Evolutionary conservation across 37 sponge, comb jelly and placozoan genomes (phyloP).

Genomic region (Aphrocallistes beatrix): DNA sequence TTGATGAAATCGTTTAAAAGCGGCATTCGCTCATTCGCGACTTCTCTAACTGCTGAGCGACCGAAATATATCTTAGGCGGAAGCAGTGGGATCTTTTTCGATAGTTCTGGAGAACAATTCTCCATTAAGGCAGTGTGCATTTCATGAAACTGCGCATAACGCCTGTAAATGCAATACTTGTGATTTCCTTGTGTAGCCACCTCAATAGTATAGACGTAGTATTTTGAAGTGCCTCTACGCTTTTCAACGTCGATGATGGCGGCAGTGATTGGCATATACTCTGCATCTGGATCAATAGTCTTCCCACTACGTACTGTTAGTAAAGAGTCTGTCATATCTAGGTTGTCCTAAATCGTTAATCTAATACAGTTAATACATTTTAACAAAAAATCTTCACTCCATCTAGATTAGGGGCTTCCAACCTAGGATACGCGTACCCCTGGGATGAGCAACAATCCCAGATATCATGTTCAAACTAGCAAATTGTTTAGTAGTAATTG

Average conservation of each 20-base stretch:
- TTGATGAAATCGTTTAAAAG: slow-evolving; percentile 45
- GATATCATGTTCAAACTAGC: too few relatives aligned
- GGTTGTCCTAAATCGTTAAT: too few relatives aligned
- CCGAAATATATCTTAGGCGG: slow-evolving; percentile 54
- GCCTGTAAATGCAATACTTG: slow-evolving; percentile 49
- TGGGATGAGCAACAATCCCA: too few relatives aligned
- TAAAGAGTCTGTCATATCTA: not conserved
- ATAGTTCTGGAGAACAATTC: slow-evolving; percentile 66
- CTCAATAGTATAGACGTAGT: slow-evolving; percentile 69
- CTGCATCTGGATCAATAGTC: not conserved
- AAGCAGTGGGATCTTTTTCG: slow-evolving; percentile 24
- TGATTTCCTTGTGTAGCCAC: slow-evolving; percentile 33
- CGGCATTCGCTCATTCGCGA: slow-evolving; percentile 62
- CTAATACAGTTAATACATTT: too few relatives aligned
- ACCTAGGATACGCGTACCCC: too few relatives aligned
- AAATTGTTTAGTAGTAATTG: too few relatives aligned
- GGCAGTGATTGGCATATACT: not conserved
- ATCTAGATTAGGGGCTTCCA: too few relatives aligned
- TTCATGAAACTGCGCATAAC: slow-evolving; percentile 61
- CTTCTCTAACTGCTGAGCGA: slow-evolving; percentile 64
- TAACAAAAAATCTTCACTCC: too few relatives aligned
- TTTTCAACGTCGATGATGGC: slow-evolving; percentile 68
- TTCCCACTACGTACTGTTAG: not conserved
- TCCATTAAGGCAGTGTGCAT: slow-evolving; percentile 52
- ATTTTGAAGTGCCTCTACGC: slow-evolving; percentile 52